Evolutionary conservation across 2,888 invertebrate species (phyloP).

Genomic region (Teleogryllus oceanicus): DNA sequence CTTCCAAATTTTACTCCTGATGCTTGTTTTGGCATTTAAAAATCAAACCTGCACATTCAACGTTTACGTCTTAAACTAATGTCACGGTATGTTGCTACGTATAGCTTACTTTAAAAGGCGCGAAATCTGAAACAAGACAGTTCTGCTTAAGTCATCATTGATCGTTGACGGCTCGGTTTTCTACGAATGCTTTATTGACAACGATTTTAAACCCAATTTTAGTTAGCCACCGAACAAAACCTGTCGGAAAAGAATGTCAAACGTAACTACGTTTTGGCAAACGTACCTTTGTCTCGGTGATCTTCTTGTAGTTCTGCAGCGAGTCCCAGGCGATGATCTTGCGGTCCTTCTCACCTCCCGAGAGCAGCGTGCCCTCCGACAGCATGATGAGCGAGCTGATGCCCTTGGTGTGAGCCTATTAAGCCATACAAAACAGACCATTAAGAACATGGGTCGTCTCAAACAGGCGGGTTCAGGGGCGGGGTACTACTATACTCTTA

Average conservation of each 20-base stretch:
- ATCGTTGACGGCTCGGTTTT: no score
- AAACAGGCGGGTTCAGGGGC: no score
- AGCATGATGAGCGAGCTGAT: constrained; percentile 84
- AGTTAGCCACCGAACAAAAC: background rate
- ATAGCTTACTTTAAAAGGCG: no score
- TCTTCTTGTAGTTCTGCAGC: constrained; percentile 81
- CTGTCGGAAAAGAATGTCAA: background rate
- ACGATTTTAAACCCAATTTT: constrained; percentile 19
- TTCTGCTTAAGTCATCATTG: no score
- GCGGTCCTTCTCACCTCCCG: constrained; percentile 85
- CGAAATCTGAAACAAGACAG: no score
- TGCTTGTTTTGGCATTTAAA: no score
- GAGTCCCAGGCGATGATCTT: constrained; percentile 92
- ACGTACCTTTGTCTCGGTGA: constrained; percentile 80
- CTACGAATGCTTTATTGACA: background rate
- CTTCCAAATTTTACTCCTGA: no score
- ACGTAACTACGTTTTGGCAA: background rate
- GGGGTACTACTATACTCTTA: no score
- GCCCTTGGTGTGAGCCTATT: constrained; percentile 76
- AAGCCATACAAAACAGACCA: constrained; percentile 23
- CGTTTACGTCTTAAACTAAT: no score
- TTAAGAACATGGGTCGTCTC: no score
- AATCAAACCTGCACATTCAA: no score
- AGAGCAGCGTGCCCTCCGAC: constrained; percentile 83
- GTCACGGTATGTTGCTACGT: no score